phyloP scores from a whole-genome alignment of 2,113 vertebrate genomes.

The Protobothrops mucrosquamatus region DNA sequence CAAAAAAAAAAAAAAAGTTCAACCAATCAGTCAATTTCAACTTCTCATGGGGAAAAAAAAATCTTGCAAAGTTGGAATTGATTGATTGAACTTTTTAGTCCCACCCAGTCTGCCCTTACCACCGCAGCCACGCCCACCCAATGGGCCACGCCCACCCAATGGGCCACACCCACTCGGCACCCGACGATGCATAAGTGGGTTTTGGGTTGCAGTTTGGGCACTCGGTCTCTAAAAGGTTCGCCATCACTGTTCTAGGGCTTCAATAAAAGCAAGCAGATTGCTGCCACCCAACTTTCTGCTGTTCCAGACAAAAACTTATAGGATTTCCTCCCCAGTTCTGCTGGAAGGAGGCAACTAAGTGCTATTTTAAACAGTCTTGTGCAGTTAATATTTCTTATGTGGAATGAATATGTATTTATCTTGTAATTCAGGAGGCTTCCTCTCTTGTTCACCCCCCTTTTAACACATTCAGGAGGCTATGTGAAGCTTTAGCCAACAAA shows the following conservation, averaged over 20 bases:
- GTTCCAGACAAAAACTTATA: conserved; percentile 5
- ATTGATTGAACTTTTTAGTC: too few relatives aligned
- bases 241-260: conserved; percentile 19
- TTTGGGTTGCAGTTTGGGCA: too few relatives aligned
- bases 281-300: conserved; percentile 1
- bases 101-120: too few relatives aligned
- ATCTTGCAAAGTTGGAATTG: too few relatives aligned
- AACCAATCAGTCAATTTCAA: too few relatives aligned
- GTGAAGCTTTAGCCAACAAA: neutral
- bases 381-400: conserved; percentile 37
- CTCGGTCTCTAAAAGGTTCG: too few relatives aligned
- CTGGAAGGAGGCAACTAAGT: conserved; percentile 43
- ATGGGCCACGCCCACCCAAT: too few relatives aligned
- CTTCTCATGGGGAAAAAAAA: too few relatives aligned
- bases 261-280: conserved; percentile 25
- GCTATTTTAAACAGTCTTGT: neutral
- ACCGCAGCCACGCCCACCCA: too few relatives aligned
- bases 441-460: conserved; percentile 25
- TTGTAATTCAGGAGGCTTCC: conserved; percentile 41
- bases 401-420: conserved; percentile 31
- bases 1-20: too few relatives aligned
- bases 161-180: too few relatives aligned
- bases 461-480: conserved; percentile 23
- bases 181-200: too few relatives aligned
- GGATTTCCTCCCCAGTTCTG: neutral